A percentile compares a stretch with the other conserved stretches of the same genome.
These are phyloP conservation scores for Pocillopora verrucosa DNA, from an alignment of 64 coral and sea anemone genomes.

Conservation along the genomic window DNA sequence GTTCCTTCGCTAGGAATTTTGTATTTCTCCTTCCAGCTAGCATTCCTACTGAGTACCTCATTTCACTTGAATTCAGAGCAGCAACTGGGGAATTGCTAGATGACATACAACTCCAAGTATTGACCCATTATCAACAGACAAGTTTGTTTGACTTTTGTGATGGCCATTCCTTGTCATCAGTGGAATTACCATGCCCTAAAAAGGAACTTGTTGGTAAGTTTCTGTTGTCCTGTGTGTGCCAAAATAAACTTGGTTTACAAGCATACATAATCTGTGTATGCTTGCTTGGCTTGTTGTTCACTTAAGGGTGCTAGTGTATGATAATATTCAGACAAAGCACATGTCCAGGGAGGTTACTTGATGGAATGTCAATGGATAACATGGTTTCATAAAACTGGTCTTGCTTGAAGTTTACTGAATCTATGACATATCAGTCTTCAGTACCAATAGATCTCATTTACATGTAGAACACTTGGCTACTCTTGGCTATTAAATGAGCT, in stretches of 20 bases:
- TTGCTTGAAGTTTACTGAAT: too few relatives aligned
- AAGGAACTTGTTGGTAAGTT: slow-evolving; percentile 4
- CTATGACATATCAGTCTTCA: too few relatives aligned
- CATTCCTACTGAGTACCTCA: background rate
- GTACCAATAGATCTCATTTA: too few relatives aligned
- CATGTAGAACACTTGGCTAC: too few relatives aligned
- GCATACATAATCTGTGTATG: background rate
- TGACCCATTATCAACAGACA: background rate
- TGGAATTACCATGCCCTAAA: background rate
- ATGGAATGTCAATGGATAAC: too few relatives aligned
- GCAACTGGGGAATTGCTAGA: background rate
- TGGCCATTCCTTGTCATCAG: slow-evolving; percentile 6
- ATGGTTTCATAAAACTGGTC: too few relatives aligned
- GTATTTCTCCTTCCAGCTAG: slow-evolving; percentile 23
- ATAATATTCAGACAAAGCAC: too few relatives aligned
- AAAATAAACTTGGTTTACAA: background rate
- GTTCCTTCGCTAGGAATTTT: background rate
- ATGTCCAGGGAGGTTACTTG: too few relatives aligned
- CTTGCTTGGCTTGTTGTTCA: too few relatives aligned
- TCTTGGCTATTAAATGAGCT: too few relatives aligned
- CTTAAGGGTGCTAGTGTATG: too few relatives aligned
- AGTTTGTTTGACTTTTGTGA: background rate
- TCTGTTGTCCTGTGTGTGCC: background rate
- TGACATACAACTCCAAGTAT: background rate
- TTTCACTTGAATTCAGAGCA: slow-evolving; percentile 3